Evolutionary conservation across 2,888 invertebrate species (phyloP), one percentile per base, ranked within the genome.

Genomic region (Caenorhabditis uteleia): DNA sequence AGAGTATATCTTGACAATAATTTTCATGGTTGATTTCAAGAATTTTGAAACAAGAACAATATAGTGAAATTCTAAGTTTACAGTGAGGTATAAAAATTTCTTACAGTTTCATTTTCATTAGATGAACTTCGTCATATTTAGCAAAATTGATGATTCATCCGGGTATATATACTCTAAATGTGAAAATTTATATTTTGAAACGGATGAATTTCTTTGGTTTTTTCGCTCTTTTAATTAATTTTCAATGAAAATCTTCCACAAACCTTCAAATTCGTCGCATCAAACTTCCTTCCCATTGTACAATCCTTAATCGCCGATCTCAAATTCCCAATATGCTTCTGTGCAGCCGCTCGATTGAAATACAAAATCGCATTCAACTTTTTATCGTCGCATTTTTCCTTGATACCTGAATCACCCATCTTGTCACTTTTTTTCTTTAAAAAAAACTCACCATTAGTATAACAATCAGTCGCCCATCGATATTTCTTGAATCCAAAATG

Each of bases 401-500:
- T 91, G 36, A 97, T 88, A 1, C 92, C 78, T 78, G 49, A 43
- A 70, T 43, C 8, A 16, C 12, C 14, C 5, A 18, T 47, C 4
- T 18, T 7, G 27, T 14, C 7, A 42, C n/a, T 5, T 6, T 21
- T 20, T 23, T 27, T 7, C 12, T 18, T 23, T 26, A 14, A 20
- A 10, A 45, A 47, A 7, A 31, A 43, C 54, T 10, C 27, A 74
- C 79, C 97, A 85, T 93, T 93, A 0, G 92, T 91, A 83, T 95
- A 95, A 51, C 84, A 84, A 26, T 84, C 85, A 33, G 93, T 89
- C 0, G 95, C 92, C 83, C 92, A 87, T 66, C 92, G 87, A 83
- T 94, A 98, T 82, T 95, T 94, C 83, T 92, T 94, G 80, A 90
- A 89, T 82, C 93, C 92, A 84, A 93, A 95, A 85, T 95, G 91